phyloP scores from a whole-genome alignment of 2,113 vertebrate genomes.

The Phoxinus phoxinus region DNA sequence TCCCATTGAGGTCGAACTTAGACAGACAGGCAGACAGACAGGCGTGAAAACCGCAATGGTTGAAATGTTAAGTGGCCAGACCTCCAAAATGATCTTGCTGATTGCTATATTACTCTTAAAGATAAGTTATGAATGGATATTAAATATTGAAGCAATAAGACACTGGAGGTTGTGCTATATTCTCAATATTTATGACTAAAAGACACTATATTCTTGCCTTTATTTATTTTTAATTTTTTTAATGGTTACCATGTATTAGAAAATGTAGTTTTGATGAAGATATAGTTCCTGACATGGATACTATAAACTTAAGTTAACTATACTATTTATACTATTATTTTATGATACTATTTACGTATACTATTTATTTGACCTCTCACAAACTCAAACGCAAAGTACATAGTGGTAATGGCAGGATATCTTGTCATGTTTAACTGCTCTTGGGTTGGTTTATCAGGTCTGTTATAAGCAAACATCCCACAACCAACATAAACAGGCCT shows the following conservation, averaged over 20 bases:
- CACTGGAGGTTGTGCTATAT: not conserved
- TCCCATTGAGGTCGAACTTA: slow-evolving; percentile 5
- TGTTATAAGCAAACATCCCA: slow-evolving; percentile 15
- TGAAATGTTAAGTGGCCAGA: slow-evolving; percentile 11
- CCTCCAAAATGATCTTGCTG: not conserved
- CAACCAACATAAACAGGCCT: slow-evolving; percentile 36
- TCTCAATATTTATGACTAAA: not conserved
- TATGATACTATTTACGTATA: too few relatives aligned
- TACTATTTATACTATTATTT: too few relatives aligned
- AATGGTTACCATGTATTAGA: not conserved
- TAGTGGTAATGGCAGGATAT: not conserved
- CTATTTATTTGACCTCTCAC: not conserved
- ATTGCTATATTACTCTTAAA: not conserved
- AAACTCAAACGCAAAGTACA: not conserved
- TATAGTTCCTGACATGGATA: not conserved
- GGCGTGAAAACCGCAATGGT: not conserved
- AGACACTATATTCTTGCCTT: not conserved
- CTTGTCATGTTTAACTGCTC: not conserved
- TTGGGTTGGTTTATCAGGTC: not conserved
- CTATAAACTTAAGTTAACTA: not conserved
- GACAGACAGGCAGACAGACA: slow-evolving; percentile 11
- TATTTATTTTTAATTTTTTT: not conserved
- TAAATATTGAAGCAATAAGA: not conserved
- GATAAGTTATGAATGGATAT: not conserved
- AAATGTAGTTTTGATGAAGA: not conserved